These are phyloP conservation scores for Acrossocheilus fasciatus DNA, from an alignment of 2,797 vertebrate species.

Conservation along the genomic window DNA sequence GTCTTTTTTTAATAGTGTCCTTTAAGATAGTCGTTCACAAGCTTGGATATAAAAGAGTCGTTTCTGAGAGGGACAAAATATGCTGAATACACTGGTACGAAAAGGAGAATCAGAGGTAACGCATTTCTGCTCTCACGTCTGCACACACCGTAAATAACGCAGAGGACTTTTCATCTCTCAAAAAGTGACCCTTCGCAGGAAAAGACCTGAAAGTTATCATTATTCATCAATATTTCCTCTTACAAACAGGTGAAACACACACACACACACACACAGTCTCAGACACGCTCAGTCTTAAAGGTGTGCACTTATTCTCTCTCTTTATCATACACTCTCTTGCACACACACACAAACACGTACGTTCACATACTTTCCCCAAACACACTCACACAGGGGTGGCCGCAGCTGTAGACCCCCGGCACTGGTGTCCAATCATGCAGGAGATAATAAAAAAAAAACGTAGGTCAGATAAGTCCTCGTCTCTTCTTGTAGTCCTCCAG, in stretches of 20 bases:
- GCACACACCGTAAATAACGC: slow-evolving; percentile 61
- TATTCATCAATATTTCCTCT: slow-evolving; percentile 75
- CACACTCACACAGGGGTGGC: slow-evolving; percentile 38
- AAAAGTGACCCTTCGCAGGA: slow-evolving; percentile 68
- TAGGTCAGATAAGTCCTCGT: slow-evolving; percentile 93
- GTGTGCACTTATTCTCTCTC: slow-evolving; percentile 33
- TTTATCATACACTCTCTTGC: slow-evolving; percentile 14
- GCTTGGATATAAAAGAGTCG: slow-evolving; percentile 52
- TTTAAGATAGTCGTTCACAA: slow-evolving; percentile 59
- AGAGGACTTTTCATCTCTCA: slow-evolving; percentile 65
- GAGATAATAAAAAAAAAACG: slow-evolving; percentile 38
- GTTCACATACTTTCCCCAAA: slow-evolving; percentile 3
- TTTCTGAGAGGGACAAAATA: slow-evolving; percentile 62
- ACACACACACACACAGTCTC: not conserved
- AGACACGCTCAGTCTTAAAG: slow-evolving; percentile 28
- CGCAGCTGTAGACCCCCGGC: slow-evolving; percentile 53
- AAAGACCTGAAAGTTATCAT: slow-evolving; percentile 56
- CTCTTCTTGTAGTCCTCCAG: slow-evolving; percentile 99
- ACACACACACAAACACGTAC: slow-evolving; percentile 39
- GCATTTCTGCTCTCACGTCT: slow-evolving; percentile 56
- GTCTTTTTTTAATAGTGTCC: slow-evolving; percentile 60
- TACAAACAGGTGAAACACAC: slow-evolving; percentile 55
- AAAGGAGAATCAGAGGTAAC: slow-evolving; percentile 64
- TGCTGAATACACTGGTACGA: slow-evolving; percentile 52
- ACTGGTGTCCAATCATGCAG: slow-evolving; percentile 60